A percentile compares a stretch with the other conserved stretches of the same genome.
These are phyloP conservation scores for Matsumyia berberina DNA, from an alignment of 2,888 invertebrate genomes.

Conservation along the genomic window DNA sequence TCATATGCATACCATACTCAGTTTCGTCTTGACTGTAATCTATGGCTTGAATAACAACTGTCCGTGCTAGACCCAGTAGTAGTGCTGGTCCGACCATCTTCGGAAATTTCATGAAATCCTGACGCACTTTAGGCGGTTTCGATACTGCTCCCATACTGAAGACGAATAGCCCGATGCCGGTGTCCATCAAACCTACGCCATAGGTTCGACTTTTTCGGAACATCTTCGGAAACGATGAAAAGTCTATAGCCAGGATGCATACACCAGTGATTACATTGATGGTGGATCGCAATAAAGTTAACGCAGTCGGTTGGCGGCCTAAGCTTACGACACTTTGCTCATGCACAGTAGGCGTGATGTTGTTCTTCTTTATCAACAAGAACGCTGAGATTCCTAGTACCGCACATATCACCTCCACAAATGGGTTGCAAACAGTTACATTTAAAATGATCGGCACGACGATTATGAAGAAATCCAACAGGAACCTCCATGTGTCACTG, in stretches of 20 bases:
- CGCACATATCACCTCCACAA: slow-evolving; percentile 79
- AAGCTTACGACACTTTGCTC: slow-evolving; percentile 71
- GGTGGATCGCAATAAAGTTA: slow-evolving; percentile 89
- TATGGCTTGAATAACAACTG: slow-evolving; percentile 86
- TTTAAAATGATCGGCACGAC: slow-evolving; percentile 86
- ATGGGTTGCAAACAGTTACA: slow-evolving; percentile 85
- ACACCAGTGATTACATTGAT: slow-evolving; percentile 90
- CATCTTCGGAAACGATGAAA: slow-evolving; percentile 92
- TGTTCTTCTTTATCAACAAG: neutral
- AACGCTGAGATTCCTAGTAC: neutral
- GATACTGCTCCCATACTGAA: slow-evolving; percentile 92
- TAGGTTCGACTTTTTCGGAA: slow-evolving; percentile 94
- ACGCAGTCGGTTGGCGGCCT: slow-evolving; percentile 82
- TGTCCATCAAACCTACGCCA: slow-evolving; percentile 97
- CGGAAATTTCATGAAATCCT: slow-evolving; percentile 78
- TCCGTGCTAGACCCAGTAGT: slow-evolving; percentile 87
- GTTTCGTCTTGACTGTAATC: slow-evolving; percentile 94
- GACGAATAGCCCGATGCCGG: slow-evolving; percentile 95
- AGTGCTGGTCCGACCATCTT: slow-evolving; percentile 84
- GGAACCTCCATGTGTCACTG: slow-evolving; percentile 79
- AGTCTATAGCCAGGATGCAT: slow-evolving; percentile 97
- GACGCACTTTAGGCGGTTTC: slow-evolving; percentile 82
- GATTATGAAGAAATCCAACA: slow-evolving; percentile 86
- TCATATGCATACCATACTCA: slow-evolving; percentile 99
- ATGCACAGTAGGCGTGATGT: slow-evolving; percentile 2